Evolutionary conservation across 2,113 vertebrate genomes (phyloP).

Genomic region (Ptyas mucosa): DNA sequence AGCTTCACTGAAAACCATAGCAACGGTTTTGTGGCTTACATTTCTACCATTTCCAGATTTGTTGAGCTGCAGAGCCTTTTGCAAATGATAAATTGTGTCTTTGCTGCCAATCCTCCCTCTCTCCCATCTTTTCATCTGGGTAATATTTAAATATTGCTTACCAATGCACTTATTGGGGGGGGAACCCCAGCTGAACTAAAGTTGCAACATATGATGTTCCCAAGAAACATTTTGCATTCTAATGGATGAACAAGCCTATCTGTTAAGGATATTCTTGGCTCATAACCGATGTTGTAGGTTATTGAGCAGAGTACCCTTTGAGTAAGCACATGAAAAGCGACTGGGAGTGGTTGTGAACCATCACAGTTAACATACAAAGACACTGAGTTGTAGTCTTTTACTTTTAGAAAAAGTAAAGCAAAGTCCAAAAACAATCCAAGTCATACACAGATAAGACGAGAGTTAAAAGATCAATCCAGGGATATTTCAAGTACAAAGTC

Average conservation of each 20-base stretch:
- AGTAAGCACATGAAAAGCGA: too few relatives aligned
- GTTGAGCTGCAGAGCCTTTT: slow-evolving; percentile 64
- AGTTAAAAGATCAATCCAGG: too few relatives aligned
- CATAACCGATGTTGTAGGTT: too few relatives aligned
- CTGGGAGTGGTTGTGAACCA: too few relatives aligned
- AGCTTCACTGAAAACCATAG: slow-evolving; percentile 67
- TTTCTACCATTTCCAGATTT: slow-evolving; percentile 77
- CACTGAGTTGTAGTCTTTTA: too few relatives aligned
- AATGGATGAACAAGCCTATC: background rate
- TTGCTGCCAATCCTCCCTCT: slow-evolving; percentile 39
- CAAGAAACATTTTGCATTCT: background rate
- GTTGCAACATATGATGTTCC: background rate
- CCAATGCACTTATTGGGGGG: slow-evolving; percentile 43
- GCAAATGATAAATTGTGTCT: slow-evolving; percentile 65
- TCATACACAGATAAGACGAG: too few relatives aligned
- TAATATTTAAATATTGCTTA: slow-evolving; percentile 53
- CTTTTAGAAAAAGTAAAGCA: too few relatives aligned
- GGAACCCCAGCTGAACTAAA: slow-evolving; percentile 41
- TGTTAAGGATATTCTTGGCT: too few relatives aligned
- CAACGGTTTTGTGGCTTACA: slow-evolving; percentile 69
- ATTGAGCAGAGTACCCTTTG: too few relatives aligned
- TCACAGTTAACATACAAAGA: too few relatives aligned
- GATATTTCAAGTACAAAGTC: too few relatives aligned
- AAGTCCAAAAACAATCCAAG: too few relatives aligned
- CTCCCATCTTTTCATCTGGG: background rate